Conservation (phyloP, 1,140 invertebrate species). For the Hycleus cichorii region DNA sequence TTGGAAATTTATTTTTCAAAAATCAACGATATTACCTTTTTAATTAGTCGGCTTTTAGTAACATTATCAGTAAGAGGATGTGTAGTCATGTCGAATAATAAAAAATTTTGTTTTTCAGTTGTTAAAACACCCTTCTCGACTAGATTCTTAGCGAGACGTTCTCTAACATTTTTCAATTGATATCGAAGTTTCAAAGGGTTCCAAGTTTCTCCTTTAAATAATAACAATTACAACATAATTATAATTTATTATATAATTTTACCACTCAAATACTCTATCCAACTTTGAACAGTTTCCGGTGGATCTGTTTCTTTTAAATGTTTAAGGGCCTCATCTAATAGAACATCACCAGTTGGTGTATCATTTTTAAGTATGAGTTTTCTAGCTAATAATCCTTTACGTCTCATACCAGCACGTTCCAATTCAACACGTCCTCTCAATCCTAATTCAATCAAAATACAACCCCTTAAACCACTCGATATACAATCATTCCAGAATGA, state of each 20-base stretch:
- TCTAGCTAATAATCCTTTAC: slow-evolving; percentile 78
- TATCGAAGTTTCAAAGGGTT: slow-evolving; percentile 98
- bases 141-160: slow-evolving; percentile 97
- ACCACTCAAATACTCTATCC: slow-evolving; percentile 99
- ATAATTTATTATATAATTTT: slow-evolving; percentile 28
- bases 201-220: slow-evolving; percentile 90
- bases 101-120: slow-evolving; percentile 99
- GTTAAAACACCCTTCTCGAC: slow-evolving; percentile 99
- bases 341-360: slow-evolving; percentile 92
- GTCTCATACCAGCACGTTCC: slow-evolving; percentile 92
- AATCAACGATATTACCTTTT: slow-evolving; percentile 62
- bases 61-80: slow-evolving; percentile 95
- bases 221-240: slow-evolving; percentile 22
- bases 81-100: slow-evolving; percentile 99
- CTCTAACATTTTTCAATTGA: slow-evolving; percentile 97
- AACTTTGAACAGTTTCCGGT: slow-evolving; percentile 94
- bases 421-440: slow-evolving; percentile 91
- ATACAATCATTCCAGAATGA: slow-evolving; percentile 99
- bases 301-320: slow-evolving; percentile 97
- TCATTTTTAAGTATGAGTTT: slow-evolving; percentile 76
- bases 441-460: slow-evolving; percentile 96
- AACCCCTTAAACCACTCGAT: slow-evolving; percentile 95
- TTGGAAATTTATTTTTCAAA: slow-evolving; percentile 8
- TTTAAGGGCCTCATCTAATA: slow-evolving; percentile 97
- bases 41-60: slow-evolving; percentile 94